Evolutionary conservation across 2,888 invertebrate species (phyloP).

Genomic region (Drosophila barbarae): DNA sequence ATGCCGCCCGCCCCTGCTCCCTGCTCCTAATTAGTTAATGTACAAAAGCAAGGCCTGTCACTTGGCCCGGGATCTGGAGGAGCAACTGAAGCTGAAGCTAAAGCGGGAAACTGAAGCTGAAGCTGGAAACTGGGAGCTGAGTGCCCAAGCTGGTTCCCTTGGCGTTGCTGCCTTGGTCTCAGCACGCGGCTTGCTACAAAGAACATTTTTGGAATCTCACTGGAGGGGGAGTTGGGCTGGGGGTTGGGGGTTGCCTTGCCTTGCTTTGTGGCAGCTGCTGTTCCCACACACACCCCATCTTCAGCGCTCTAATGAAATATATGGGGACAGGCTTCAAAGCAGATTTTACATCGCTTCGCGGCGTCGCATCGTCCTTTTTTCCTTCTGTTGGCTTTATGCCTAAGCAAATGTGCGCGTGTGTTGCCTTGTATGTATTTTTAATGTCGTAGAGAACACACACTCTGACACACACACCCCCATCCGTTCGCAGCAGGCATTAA

Average conservation of each 20-base stretch:
- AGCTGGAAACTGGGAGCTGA: not conserved
- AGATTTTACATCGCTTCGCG: slow-evolving; percentile 33
- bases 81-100: not conserved
- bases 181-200: slow-evolving; percentile 39
- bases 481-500: slow-evolving; percentile 48
- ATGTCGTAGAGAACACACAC: slow-evolving; percentile 47
- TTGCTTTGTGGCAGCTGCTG: slow-evolving; percentile 38
- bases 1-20: slow-evolving; percentile 4
- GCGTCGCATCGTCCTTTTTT: slow-evolving; percentile 1
- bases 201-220: slow-evolving; percentile 38
- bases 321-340: slow-evolving; percentile 56
- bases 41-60: slow-evolving; percentile 52
- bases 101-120: not conserved
- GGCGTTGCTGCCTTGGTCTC: slow-evolving; percentile 8
- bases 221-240: not conserved
- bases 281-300: no score
- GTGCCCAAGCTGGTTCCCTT: slow-evolving; percentile 23
- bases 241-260: not conserved
- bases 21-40: slow-evolving; percentile 68
- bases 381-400: not conserved
- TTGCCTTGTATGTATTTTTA: slow-evolving; percentile 53
- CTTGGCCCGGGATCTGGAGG: slow-evolving; percentile 20
- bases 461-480: not conserved
- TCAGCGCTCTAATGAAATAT: slow-evolving; percentile 68
- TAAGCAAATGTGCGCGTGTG: slow-evolving; percentile 40